A percentile compares a stretch with the other conserved stretches of the same genome.
These are phyloP conservation scores for Chrysocyon brachyurus DNA, from an alignment of 2,797 vertebrate genomes.

Conservation along the genomic window DNA sequence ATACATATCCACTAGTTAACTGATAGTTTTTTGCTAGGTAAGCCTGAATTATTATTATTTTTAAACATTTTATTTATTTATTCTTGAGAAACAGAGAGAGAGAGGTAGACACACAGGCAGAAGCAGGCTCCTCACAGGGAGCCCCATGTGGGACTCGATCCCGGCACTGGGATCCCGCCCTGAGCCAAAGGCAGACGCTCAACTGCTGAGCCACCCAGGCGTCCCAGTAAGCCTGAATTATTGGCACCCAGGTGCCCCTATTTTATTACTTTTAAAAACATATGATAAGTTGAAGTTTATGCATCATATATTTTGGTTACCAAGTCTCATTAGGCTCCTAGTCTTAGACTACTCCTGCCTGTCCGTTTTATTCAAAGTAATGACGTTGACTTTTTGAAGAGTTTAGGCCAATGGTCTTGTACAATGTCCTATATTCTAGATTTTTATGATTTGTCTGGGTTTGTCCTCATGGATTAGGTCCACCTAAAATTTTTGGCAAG, in stretches of 20 bases:
- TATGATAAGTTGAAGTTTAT: conserved; percentile 9
- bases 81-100: not conserved
- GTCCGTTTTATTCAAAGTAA: not conserved
- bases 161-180: not conserved
- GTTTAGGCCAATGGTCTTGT: not conserved
- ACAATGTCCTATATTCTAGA: not conserved
- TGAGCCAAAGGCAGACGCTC: not conserved
- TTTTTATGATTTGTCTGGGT: not conserved
- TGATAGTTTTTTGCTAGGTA: not conserved
- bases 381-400: not conserved
- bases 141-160: not conserved
- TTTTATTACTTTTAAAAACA: not conserved
- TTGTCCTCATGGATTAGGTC: not conserved
- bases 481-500: conserved; percentile 7
- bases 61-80: not conserved
- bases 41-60: not conserved
- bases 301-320: not conserved
- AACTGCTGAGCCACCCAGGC: not conserved
- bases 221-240: no score
- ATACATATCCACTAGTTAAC: not conserved
- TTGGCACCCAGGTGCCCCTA: not conserved
- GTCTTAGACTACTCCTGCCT: not conserved
- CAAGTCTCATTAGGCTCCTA: not conserved
- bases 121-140: not conserved
- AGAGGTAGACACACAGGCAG: not conserved